Base-by-base conservation (phyloP, 2,113 vertebrate species). In the Nothocercus julius region DNA sequence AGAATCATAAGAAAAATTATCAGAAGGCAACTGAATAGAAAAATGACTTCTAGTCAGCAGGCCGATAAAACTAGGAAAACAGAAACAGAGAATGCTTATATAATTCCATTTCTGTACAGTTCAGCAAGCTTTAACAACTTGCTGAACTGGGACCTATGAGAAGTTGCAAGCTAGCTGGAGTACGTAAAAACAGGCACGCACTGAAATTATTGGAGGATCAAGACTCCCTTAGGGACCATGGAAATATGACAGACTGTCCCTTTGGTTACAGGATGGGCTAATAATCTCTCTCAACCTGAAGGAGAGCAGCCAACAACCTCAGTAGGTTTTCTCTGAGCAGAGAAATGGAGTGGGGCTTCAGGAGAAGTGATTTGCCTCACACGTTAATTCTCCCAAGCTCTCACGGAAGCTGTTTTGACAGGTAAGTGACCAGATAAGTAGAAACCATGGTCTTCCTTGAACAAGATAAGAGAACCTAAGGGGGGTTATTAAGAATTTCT, bases 391-490 rank as follows among this genome's bases (percentile, higher is more conserved):
- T 88, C 82, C 67, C 54, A 80, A 34, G 63, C 40, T 92, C 61
- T 94, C 66, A 18, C 2, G 51, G 66, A 89, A 88, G 53, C 53
- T 62, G 34, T 36, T 90, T 28, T 76, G 92, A 88, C 58, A 93
- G 15, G 45, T 70, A 72, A 88, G 80, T 47, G 69, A 96, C 80
- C 83, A 93, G 80, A 62, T 76, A 93, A 95, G 58, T 21, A 84
- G 56, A 81, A 93, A 92, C 69, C 17, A 75, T 73, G 73, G 77
- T 54, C 66, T 88, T 58, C 49, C 53, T 62, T 7, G 28, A 62
- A 79, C 84, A 82, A 89, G 87, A 87, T 94, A 94, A 94, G 69
- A 92, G 62, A 90, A 76, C 42, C 69, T 81, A 75, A 36, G 40
- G 42, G 38, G 59, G 11, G 32, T 64, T 94, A 82, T 79, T 95